A percentile compares a stretch with the other conserved stretches of the same genome.
Conservation (phyloP, 1,140 invertebrate genomes). For the Eumaeus atala region DNA sequence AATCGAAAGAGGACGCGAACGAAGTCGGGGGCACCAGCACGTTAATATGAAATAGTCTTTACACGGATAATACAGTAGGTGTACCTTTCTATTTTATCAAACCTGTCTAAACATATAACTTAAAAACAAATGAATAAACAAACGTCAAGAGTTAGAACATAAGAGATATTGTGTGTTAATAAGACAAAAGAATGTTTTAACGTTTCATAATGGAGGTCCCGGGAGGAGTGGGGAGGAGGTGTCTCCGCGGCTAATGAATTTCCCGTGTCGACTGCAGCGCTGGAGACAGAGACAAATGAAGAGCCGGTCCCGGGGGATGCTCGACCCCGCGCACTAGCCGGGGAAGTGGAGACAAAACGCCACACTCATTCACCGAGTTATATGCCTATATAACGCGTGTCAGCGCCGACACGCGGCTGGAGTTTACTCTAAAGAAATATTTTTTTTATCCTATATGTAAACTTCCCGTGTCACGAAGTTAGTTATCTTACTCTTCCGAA, state of each 20-base stretch:
- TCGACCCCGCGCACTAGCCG: not conserved
- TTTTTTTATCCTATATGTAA: too few species aligned
- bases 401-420: too few species aligned
- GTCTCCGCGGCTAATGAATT: conserved; percentile 32
- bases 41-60: too few species aligned
- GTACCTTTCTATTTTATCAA: too few species aligned
- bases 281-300: conserved; percentile 33
- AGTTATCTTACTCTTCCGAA: too few species aligned
- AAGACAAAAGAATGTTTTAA: conserved; percentile 1
- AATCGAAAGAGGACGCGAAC: too few species aligned
- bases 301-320: conserved; percentile 24
- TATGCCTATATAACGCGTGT: not conserved
- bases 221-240: not conserved
- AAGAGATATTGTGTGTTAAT: conserved; percentile 3
- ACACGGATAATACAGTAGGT: too few species aligned
- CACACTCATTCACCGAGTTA: too few species aligned
- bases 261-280: conserved; percentile 29
- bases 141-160: not conserved
- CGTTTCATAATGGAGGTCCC: not conserved
- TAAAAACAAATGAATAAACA: not conserved
- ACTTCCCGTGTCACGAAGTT: too few species aligned
- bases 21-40: too few species aligned
- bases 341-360: not conserved
- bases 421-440: too few species aligned
- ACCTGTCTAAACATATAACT: too few species aligned